A percentile compares a stretch with the other conserved stretches of the same genome.
Evolutionary conservation across 2,888 invertebrate genomes (phyloP).

Genomic region (Acleris sparsana): DNA sequence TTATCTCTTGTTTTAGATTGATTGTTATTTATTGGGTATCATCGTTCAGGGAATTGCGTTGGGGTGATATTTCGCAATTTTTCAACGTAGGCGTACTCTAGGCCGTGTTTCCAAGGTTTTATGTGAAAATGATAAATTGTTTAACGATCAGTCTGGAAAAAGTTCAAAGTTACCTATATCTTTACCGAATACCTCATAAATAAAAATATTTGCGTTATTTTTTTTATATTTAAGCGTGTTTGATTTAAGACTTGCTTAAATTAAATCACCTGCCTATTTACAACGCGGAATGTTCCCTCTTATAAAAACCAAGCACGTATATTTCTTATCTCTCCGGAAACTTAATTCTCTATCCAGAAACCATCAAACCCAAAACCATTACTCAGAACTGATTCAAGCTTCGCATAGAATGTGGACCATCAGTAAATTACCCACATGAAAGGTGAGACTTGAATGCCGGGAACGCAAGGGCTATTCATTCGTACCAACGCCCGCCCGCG

Average conservation of each 20-base stretch:
- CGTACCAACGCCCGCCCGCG: constrained; percentile 57
- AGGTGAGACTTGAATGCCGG: constrained; percentile 73
- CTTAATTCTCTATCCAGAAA: constrained; percentile 25
- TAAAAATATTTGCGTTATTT: too few relatives aligned
- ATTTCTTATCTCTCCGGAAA: constrained; percentile 27
- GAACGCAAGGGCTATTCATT: constrained; percentile 75
- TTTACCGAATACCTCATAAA: too few relatives aligned
- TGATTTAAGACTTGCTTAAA: too few relatives aligned
- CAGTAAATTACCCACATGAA: constrained; percentile 80
- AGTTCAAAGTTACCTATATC: too few relatives aligned
- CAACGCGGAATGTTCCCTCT: constrained; percentile 4
- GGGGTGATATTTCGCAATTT: constrained; percentile 20
- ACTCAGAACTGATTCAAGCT: constrained; percentile 57
- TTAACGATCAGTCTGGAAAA: not conserved
- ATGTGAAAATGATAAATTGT: not conserved
- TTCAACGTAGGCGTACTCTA: constrained; percentile 10
- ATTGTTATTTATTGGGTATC: constrained; percentile 66
- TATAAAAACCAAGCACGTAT: constrained; percentile 26
- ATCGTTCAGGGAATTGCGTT: constrained; percentile 48
- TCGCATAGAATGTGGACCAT: constrained; percentile 65
- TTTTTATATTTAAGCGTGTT: too few relatives aligned
- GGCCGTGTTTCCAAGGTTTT: not conserved
- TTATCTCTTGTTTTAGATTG: constrained; percentile 65
- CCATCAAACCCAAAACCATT: constrained; percentile 38
- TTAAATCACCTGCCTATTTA: not conserved